Base-by-base conservation (phyloP, 2,888 invertebrate species). In the Drosophila formosana region DNA sequence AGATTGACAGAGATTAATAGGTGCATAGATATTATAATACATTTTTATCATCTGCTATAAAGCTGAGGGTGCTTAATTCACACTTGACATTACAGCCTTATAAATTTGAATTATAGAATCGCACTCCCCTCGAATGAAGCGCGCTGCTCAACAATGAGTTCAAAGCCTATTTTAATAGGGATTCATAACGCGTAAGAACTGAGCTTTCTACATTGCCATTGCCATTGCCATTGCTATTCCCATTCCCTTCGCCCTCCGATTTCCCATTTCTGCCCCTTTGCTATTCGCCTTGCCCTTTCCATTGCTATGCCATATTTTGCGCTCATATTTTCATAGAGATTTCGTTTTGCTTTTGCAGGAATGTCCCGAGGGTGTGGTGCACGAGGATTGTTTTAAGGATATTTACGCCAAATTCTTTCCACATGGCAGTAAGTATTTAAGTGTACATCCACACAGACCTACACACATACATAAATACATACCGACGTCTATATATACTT, bases 351-450 rank as follows among this genome's bases (percentile, higher is more conserved):
- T 26, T 55, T 49, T 95, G n/a, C 95, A 98, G 98, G 97, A 98
- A 93, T 98, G 98, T 93, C 98, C 99, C 5, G 98, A 98, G 90
- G 99, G 99, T 49, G 96, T 98, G 66, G 98, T 99, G 50, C 98
- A 98, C 90, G 98, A 99, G 93, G 98, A 98, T 90, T 97, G 97
- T 76, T 99, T 99, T 93, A 98, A 98, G 93, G 98, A 98, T 91
- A 98, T 99, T 89, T 99, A 99, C 93, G 97, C 98, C 80, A 98
- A 98, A 93, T 99, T 98, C 94, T 99, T 98, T 93, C 98, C 98
- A 43, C 98, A 98, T 92, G 98, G 98, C 94, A 98, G 98, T 99
- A 94, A 96, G 98, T 96, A 82, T 73, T 71, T 71, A 55, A 45
- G 49, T 52, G 52, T 50, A 45, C 55, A 56, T 5, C 43, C 25